Percentiles rank a stretch among this genome's conserved stretches.
phyloP scores from a whole-genome alignment of 2,888 invertebrate genomes.

The Rhimphoctona megacephalus region DNA sequence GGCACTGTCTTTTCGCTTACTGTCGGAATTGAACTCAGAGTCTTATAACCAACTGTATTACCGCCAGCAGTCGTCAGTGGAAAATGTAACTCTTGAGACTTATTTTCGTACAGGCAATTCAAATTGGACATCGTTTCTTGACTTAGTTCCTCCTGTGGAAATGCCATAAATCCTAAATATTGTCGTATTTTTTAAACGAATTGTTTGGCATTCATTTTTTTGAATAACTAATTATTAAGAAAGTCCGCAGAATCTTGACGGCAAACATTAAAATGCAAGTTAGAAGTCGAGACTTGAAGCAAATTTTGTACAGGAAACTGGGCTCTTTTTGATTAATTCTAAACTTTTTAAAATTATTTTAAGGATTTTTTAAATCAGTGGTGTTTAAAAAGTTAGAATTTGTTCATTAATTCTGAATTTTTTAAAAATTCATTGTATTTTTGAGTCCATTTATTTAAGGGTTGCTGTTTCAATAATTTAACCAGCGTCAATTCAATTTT shows the following conservation, averaged over 20 bases:
- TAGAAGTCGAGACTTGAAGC: no score
- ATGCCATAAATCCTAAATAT: conserved; percentile 75
- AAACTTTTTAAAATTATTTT: no score
- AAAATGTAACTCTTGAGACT: conserved; percentile 87
- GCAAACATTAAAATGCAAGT: no score
- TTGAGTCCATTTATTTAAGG: neutral
- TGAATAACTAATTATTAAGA: neutral
- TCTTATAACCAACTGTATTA: conserved; percentile 89
- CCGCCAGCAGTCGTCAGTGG: conserved; percentile 88
- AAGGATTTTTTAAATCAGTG: no score
- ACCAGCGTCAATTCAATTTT: no score
- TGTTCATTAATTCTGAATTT: no score
- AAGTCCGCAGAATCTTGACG: no score
- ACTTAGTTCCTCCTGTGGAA: conserved; percentile 83
- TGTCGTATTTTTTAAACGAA: neutral
- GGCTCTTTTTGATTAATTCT: no score
- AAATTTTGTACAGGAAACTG: no score
- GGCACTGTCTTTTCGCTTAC: conserved; percentile 83
- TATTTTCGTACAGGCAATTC: conserved; percentile 86
- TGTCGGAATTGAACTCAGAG: conserved; percentile 74
- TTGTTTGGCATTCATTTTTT: no score
- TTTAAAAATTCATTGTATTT: neutral
- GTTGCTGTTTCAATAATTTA: no score
- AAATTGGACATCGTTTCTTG: conserved; percentile 85
- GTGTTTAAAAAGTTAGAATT: no score